These are phyloP conservation scores for Enteromius treurensis DNA, from an alignment of 2,797 vertebrate species.

Conservation along the genomic window DNA sequence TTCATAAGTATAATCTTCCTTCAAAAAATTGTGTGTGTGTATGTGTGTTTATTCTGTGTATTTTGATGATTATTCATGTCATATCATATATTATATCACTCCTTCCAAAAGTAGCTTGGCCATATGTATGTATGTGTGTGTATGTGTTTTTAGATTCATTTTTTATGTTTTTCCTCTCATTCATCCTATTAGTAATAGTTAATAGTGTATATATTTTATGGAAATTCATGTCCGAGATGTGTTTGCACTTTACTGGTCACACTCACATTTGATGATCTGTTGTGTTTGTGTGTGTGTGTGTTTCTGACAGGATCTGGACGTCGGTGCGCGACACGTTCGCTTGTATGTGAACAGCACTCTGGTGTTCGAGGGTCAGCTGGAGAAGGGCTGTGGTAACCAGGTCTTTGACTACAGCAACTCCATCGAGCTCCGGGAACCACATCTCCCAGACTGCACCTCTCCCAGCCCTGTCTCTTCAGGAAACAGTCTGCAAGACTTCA, in stretches of 20 bases:
- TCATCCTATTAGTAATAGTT: not conserved
- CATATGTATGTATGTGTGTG: too few relatives aligned
- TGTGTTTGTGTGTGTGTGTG: conserved; percentile 7
- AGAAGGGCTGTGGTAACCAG: conserved; percentile 83
- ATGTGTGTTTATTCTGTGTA: too few relatives aligned
- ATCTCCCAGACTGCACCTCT: conserved; percentile 68
- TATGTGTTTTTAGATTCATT: too few relatives aligned
- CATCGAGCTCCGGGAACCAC: conserved; percentile 75
- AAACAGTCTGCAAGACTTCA: conserved; percentile 66
- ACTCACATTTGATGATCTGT: not conserved
- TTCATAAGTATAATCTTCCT: too few relatives aligned
- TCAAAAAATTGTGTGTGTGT: too few relatives aligned
- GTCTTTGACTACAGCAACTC: conserved; percentile 79
- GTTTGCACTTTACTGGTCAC: not conserved
- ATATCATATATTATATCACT: too few relatives aligned
- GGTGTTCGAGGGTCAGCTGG: conserved; percentile 87
- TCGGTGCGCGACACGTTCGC: conserved; percentile 86
- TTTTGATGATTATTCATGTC: not conserved
- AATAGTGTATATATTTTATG: not conserved
- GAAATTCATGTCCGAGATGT: not conserved
- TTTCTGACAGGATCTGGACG: conserved; percentile 81
- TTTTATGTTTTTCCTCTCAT: too few relatives aligned
- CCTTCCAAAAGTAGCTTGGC: too few relatives aligned
- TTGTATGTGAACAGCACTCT: conserved; percentile 88
- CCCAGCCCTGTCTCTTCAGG: conserved; percentile 73